Evolutionary conservation across 1,140 invertebrate genomes (phyloP), one percentile per base, ranked within the genome.

Genomic region (Brachionus calyciflorus): DNA sequence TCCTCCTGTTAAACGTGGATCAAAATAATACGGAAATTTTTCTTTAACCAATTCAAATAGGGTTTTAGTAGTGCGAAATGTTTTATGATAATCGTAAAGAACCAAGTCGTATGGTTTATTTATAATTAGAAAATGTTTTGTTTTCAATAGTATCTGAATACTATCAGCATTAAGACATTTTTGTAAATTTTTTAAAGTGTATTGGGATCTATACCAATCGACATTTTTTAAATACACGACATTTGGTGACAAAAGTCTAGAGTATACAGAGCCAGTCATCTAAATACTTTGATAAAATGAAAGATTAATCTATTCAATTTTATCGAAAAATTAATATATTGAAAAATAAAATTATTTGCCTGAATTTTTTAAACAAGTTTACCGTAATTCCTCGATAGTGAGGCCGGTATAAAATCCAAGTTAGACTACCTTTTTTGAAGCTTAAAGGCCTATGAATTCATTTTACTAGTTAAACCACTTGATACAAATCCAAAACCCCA

Each of bases 1-100:
- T 9, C 69, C 69, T n/a, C 69, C 69, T 10, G 30, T 55, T 7
- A 73, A 55, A 49, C 69, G 69, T 0, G 69, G 46, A 26, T 73
- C 69, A 14, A 73, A 73, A 55, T 73, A 51, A 33, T 51, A 73
- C 10, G 69, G 69, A 73, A 73, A 73, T 41, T 73, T 73, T 49
- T 73, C 69, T 33, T 55, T 49, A n/a, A 73, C 40, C 28, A 73
- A 21, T 26, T 73, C 51, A 41, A 51, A 51, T 28, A 73, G 24
- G 26, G 69, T 51, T 37, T 21, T 10, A 1, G 19, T 26, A 5
- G 69, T 40, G 10, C 51, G 14, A 73, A 55, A 51, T n/a, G 30
- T 37, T 37, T 49, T 49, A 14, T 73, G 46, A 26, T 51, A 73
- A 33, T 73, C 51, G 33, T 73, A 73, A 2, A 73, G n/a, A 28